Conservation (phyloP, 2,888 invertebrate genomes). For the Drosophila meridiana region DNA sequence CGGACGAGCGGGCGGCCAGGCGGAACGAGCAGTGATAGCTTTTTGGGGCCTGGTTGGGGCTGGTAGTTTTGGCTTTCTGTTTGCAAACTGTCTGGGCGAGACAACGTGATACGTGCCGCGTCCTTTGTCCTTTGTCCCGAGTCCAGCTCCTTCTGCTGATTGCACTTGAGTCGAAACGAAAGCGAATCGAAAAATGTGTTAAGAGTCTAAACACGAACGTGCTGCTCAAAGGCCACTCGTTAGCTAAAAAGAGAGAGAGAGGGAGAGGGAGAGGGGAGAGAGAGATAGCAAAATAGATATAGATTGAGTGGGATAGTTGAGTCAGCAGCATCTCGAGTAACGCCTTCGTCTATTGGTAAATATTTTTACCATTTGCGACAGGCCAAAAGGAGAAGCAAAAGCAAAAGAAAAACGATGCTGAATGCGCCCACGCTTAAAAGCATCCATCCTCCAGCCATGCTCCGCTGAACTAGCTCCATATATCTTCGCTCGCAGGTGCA, state of each 20-base stretch:
- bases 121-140: conserved; percentile 25
- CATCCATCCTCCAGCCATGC: not conserved
- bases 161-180: conserved; percentile 65
- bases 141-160: conserved; percentile 61
- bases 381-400: conserved; percentile 18
- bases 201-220: conserved; percentile 78
- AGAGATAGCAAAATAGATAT: conserved; percentile 36
- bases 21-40: conserved; percentile 59
- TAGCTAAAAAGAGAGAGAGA: conserved; percentile 34
- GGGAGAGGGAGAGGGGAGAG: not conserved
- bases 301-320: conserved; percentile 59
- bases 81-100: conserved; percentile 80
- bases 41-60: conserved; percentile 20
- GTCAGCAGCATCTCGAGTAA: conserved; percentile 53
- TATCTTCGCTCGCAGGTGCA: conserved; percentile 40
- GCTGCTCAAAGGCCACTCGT: conserved; percentile 79
- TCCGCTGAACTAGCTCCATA: conserved; percentile 43
- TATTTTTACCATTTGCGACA: conserved; percentile 71
- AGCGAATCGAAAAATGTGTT: conserved; percentile 73
- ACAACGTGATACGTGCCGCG: conserved; percentile 68
- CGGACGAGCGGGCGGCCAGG: conserved; percentile 11
- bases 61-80: conserved; percentile 37
- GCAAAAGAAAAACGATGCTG: conserved; percentile 11
- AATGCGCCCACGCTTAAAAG: conserved; percentile 34
- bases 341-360: conserved; percentile 65